These are phyloP conservation scores for Siphlonurus alternatus DNA, from an alignment of 2,888 invertebrate genomes.

Conservation along the genomic window DNA sequence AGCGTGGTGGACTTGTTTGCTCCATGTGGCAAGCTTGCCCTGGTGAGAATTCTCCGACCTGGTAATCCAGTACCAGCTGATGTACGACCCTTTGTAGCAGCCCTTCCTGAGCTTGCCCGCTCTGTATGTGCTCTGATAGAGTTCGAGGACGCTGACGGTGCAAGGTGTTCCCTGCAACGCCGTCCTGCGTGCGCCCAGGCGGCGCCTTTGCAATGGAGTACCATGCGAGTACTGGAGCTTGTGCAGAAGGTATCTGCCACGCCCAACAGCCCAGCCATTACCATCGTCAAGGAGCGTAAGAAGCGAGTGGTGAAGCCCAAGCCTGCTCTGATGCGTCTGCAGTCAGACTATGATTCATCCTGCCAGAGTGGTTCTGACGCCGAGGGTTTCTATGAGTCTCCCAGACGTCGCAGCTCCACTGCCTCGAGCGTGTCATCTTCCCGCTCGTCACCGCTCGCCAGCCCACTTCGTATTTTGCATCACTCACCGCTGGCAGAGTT, in stretches of 20 bases:
- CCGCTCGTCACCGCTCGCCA: constrained; percentile 24
- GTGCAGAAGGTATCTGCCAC: constrained; percentile 33
- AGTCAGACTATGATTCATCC: constrained; percentile 31
- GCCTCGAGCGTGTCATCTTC: constrained; percentile 15
- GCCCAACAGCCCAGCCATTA: constrained; percentile 20
- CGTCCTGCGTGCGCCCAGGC: constrained; percentile 25
- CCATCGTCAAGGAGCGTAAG: constrained; percentile 22
- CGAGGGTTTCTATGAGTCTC: constrained; percentile 26
- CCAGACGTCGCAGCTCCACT: constrained; percentile 21
- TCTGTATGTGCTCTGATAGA: constrained; percentile 81
- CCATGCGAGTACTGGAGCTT: constrained; percentile 58
- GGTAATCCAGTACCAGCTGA: constrained; percentile 84
- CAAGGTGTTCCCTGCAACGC: constrained; percentile 60
- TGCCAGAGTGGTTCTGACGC: constrained; percentile 34
- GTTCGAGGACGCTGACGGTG: constrained; percentile 74
- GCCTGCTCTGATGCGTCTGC: background rate
- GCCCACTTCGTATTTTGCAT: background rate
- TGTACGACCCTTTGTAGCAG: constrained; percentile 76
- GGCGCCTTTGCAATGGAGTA: constrained; percentile 13
- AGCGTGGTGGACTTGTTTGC: constrained; percentile 82
- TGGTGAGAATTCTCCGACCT: constrained; percentile 72
- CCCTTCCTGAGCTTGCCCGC: constrained; percentile 73
- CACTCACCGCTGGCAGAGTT: constrained; percentile 1
- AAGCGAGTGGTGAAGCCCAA: background rate
- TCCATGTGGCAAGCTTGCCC: constrained; percentile 73